Conservation (phyloP, 2,888 invertebrate genomes). For the Resseliella maxima region DNA sequence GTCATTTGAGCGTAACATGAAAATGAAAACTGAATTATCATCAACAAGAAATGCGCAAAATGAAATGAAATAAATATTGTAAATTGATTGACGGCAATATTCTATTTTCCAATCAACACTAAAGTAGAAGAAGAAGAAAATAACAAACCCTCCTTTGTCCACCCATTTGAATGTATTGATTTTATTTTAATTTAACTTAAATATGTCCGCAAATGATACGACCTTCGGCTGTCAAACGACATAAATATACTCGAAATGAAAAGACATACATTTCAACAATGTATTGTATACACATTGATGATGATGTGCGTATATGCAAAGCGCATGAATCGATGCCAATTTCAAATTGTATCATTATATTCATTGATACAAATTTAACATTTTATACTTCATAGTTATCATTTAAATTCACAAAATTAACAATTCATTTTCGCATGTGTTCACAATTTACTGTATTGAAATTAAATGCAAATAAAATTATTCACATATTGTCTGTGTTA, state of each 20-base stretch:
- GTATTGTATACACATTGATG: too few species aligned
- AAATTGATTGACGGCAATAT: background rate
- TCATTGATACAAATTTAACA: background rate
- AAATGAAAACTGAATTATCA: background rate
- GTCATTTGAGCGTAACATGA: background rate
- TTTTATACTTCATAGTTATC: background rate
- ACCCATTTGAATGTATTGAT: background rate
- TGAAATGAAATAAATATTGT: background rate
- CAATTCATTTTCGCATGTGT: too few species aligned
- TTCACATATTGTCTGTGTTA: too few species aligned
- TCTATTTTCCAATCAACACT: background rate
- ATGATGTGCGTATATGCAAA: background rate
- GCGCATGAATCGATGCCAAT: background rate
- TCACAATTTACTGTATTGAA: too few species aligned
- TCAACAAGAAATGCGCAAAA: background rate
- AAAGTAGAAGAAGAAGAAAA: too few species aligned
- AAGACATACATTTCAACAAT: background rate
- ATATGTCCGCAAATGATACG: background rate
- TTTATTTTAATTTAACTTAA: background rate
- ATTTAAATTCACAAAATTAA: background rate
- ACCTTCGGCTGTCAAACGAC: background rate
- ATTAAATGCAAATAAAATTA: too few species aligned
- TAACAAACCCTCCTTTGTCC: too few species aligned
- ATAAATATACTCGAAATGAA: background rate
- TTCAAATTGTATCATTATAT: background rate